Base-by-base conservation (phyloP, 2,797 vertebrate genomes). In the Lithobates sylvaticus region DNA sequence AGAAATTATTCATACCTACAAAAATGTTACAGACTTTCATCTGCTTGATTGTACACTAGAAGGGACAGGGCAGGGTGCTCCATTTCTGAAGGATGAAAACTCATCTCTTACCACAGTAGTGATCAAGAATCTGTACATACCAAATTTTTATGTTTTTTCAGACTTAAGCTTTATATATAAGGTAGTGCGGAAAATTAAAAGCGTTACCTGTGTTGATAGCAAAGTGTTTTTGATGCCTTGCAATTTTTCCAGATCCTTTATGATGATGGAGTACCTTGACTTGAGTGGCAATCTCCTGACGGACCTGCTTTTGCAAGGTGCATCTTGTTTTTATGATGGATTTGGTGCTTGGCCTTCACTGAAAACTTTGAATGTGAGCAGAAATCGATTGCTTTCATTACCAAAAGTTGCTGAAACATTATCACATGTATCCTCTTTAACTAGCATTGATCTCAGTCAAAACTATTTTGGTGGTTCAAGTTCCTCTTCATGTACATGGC, bases 141-240 rank as follows among this genome's bases (percentile, higher is more conserved):
- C 67, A 5, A 3, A 73, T 0, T 96, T 95, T 88, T 93, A 91
- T 79, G 21, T 44, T 13, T 96, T 96, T 89, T 0, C 83, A 12
- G 91, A 95, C 75, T 88, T 95, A 70, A 0, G 44, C 0, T 4
- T 36, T 23, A 2, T 91, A 2, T 90, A 81, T 47, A 78, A 86
- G 54, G 82, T 94, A 47, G 85, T 89, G 54, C 58, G 6, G 0
- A 26, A 77, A 3, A 34, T 95, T 15, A 93, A 90, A 80, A 90
- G 75, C 21, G 39, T 96, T 42, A 93, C 90, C 2, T 34, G 95
- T 9, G 86, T 88, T 86, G 93, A 91, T 39, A 85, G 93, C 67
- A 94, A 89, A 0, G 93, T 96, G 36, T 96, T 94, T 58, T 89
- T 96, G 73, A 94, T 96, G 76, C 88, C 95, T 6, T 95, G 92